Evolutionary conservation across 2,797 vertebrate genomes (phyloP).

Genomic region (Danionella dracula): DNA sequence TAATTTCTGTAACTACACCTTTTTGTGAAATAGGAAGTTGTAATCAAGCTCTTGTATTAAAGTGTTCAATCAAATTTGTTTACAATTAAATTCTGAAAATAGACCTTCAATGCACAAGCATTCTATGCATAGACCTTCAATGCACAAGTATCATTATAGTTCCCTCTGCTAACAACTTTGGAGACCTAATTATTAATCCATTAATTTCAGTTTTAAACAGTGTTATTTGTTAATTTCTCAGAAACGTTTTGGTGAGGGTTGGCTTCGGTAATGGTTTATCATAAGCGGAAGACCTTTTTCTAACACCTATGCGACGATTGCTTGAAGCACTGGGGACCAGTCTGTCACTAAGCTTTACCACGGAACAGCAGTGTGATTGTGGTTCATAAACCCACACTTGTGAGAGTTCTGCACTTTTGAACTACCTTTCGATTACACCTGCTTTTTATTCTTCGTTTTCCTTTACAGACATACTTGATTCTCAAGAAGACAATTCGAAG

Average conservation of each 20-base stretch:
- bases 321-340: constrained; percentile 28
- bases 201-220: no score
- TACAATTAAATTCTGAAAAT: no score
- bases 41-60: no score
- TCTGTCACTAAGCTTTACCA: constrained; percentile 33
- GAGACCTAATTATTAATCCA: no score
- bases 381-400: constrained; percentile 30
- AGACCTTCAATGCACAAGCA: no score
- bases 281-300: constrained; percentile 10
- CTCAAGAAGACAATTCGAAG: neutral
- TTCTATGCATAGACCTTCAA: no score
- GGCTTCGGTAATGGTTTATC: neutral
- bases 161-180: no score
- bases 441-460: constrained; percentile 6
- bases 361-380: constrained; percentile 38
- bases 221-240: constrained; percentile 7
- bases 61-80: no score
- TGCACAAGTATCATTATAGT: no score
- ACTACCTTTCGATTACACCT: constrained; percentile 41
- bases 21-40: no score
- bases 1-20: no score
- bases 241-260: neutral
- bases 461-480: neutral
- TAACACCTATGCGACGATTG: constrained; percentile 14
- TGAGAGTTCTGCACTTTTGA: constrained; percentile 35